Percentiles rank a stretch among this genome's conserved stretches.
phyloP scores from a whole-genome alignment of 2,888 invertebrate species.

The Agrilus biguttatus region DNA sequence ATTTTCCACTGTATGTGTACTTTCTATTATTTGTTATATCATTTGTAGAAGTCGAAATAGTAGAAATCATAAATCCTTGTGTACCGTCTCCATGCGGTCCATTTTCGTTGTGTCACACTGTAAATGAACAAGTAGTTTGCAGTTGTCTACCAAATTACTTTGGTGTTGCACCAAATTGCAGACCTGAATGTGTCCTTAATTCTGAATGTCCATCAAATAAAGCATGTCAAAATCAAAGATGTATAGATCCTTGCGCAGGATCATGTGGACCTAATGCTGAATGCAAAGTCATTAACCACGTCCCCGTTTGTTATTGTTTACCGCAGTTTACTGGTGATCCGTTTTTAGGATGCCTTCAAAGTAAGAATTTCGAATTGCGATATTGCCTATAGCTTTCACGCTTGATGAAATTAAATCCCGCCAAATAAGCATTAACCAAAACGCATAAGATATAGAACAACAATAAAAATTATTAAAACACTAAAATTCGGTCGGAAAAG shows the following conservation, averaged over 20 bases:
- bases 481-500: too few species aligned
- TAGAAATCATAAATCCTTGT: constrained; percentile 38
- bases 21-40: constrained; percentile 6
- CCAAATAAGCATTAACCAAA: too few species aligned
- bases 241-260: constrained; percentile 59
- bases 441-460: too few species aligned
- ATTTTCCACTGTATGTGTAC: not conserved
- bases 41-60: constrained; percentile 22
- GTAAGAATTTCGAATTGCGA: constrained; percentile 18
- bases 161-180: constrained; percentile 65
- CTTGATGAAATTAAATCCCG: not conserved
- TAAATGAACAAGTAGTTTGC: constrained; percentile 55
- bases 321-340: constrained; percentile 63
- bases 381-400: too few species aligned
- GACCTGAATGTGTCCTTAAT: constrained; percentile 60
- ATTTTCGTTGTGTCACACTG: constrained; percentile 57
- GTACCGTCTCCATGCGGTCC: constrained; percentile 62
- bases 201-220: constrained; percentile 59
- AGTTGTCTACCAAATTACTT: constrained; percentile 59
- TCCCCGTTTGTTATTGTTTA: constrained; percentile 59
- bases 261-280: constrained; percentile 59
- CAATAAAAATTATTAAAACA: too few species aligned
- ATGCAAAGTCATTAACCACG: constrained; percentile 56
- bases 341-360: constrained; percentile 53
- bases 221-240: constrained; percentile 56